phyloP scores from a whole-genome alignment of 30 jellyfish, hydroid and myxozoan genomes.

The Hydractinia symbiolongicarpus region DNA sequence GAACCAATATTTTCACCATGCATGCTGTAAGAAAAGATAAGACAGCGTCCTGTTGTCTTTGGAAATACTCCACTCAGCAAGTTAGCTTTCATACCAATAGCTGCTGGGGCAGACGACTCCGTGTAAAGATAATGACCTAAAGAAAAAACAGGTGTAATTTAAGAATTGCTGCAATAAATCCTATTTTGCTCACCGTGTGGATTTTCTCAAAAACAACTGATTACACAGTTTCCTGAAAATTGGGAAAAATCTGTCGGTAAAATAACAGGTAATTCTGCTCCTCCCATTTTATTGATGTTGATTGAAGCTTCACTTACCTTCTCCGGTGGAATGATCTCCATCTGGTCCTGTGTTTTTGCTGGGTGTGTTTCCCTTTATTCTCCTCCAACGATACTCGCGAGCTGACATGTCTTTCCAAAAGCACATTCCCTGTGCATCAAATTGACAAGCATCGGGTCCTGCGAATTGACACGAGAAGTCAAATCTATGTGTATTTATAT shows the following conservation, averaged over 20 bases:
- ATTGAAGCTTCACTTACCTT: neutral
- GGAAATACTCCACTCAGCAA: slow-evolving; percentile 41
- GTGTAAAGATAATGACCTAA: slow-evolving; percentile 58
- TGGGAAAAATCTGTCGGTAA: too few relatives aligned
- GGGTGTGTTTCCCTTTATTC: slow-evolving; percentile 51
- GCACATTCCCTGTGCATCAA: slow-evolving; percentile 77
- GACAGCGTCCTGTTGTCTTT: slow-evolving; percentile 30
- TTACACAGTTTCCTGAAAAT: too few relatives aligned
- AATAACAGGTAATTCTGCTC: too few relatives aligned
- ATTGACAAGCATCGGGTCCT: slow-evolving; percentile 69
- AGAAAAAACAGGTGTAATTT: neutral
- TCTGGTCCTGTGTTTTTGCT: slow-evolving; percentile 61
- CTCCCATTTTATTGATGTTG: too few relatives aligned
- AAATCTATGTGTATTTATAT: too few relatives aligned
- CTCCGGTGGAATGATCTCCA: slow-evolving; percentile 67
- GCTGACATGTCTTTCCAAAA: slow-evolving; percentile 49
- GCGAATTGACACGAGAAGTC: neutral
- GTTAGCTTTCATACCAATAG: slow-evolving; percentile 49
- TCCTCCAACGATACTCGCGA: slow-evolving; percentile 41
- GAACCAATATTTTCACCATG: slow-evolving; percentile 65
- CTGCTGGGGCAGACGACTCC: slow-evolving; percentile 85
- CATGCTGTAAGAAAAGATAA: slow-evolving; percentile 77
- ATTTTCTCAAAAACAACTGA: neutral
- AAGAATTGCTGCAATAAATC: neutral
- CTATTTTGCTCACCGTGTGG: neutral